Conservation (phyloP, 1,140 invertebrate genomes). For the Gerris buenoi region DNA sequence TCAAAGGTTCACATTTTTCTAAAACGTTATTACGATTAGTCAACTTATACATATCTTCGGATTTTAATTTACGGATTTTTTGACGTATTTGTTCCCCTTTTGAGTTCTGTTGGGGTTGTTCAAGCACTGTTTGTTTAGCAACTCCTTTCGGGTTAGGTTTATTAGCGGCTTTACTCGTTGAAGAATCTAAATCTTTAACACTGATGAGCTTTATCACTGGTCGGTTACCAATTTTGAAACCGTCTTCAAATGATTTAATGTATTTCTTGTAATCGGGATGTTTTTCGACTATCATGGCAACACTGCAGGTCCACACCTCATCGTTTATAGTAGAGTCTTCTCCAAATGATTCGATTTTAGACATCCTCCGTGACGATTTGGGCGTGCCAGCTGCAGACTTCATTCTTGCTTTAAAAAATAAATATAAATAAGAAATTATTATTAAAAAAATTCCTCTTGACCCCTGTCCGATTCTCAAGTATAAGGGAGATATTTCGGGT, state of each 20-base stretch:
- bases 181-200: not conserved
- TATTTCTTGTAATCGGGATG: not conserved
- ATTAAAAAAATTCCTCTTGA: too few species aligned
- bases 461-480: too few species aligned
- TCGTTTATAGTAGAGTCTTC: too few species aligned
- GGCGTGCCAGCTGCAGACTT: too few species aligned
- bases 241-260: not conserved
- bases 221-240: not conserved
- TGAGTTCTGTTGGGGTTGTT: not conserved
- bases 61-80: not conserved
- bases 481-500: too few species aligned
- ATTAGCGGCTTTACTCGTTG: not conserved
- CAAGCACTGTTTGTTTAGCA: too few species aligned
- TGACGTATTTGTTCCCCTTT: not conserved
- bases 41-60: not conserved
- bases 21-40: not conserved
- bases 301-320: not conserved
- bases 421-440: too few species aligned
- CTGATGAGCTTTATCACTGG: not conserved
- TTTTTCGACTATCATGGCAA: not conserved
- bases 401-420: too few species aligned
- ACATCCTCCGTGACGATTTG: too few species aligned
- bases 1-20: too few species aligned
- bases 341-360: too few species aligned
- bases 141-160: not conserved